Conservation (phyloP, 2,797 vertebrate species). For the Gambusia yucatana region DNA sequence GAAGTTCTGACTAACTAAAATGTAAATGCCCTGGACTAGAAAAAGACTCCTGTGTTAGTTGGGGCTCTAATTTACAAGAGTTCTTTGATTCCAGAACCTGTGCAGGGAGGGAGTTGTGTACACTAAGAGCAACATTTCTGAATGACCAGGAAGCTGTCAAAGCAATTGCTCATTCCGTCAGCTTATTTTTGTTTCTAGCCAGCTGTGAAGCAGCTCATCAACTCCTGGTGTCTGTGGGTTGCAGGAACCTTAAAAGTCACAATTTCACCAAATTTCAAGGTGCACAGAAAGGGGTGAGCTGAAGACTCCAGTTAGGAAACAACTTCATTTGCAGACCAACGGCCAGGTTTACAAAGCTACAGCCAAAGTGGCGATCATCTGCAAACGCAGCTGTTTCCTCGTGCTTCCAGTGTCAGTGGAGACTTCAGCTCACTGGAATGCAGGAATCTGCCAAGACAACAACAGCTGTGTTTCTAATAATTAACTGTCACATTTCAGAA, state of each 20-base stretch:
- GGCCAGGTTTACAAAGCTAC: too few relatives aligned
- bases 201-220: not conserved
- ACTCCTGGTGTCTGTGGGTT: not conserved
- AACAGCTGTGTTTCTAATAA: too few relatives aligned
- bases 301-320: not conserved
- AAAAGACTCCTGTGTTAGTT: not conserved
- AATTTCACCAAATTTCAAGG: not conserved
- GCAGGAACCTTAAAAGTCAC: not conserved
- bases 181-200: not conserved
- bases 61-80: too few relatives aligned
- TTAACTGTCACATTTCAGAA: too few relatives aligned
- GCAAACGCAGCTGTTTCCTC: not conserved
- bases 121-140: not conserved
- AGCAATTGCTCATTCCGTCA: not conserved
- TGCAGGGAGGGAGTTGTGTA: too few relatives aligned
- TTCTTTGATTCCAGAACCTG: not conserved
- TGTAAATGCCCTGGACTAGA: not conserved
- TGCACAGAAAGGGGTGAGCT: not conserved
- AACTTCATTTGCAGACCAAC: not conserved
- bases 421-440: not conserved
- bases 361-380: not conserved
- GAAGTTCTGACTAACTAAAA: not conserved
- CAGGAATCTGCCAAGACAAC: too few relatives aligned
- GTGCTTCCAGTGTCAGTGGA: not conserved
- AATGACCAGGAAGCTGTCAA: not conserved